Evolutionary conservation across 2,888 invertebrate species (phyloP).

Genomic region (Zygogramma bicolorata): DNA sequence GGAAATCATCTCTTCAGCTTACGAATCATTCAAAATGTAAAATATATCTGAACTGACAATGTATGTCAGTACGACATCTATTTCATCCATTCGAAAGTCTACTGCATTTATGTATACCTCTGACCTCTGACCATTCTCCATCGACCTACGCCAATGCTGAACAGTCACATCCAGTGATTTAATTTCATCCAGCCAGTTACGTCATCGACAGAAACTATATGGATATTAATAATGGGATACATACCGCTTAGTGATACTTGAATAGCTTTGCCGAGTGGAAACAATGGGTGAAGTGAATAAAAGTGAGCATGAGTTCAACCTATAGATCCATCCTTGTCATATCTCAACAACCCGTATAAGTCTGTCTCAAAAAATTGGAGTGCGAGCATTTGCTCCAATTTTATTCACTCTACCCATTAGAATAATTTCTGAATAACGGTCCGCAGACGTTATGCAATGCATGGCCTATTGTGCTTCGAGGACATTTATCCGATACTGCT

Average conservation of each 20-base stretch:
- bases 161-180: constrained; percentile 26
- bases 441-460: constrained; percentile 24
- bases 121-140: background rate
- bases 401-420: too few relatives aligned
- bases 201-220: constrained; percentile 42
- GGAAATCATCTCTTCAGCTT: too few relatives aligned
- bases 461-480: constrained; percentile 2
- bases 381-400: too few relatives aligned
- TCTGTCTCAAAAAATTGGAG: too few relatives aligned
- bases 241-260: constrained; percentile 35
- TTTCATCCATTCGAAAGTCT: background rate
- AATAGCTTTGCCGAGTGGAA: constrained; percentile 30
- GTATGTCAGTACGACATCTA: background rate
- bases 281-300: too few relatives aligned
- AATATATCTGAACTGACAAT: background rate
- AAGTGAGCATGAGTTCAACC: too few relatives aligned
- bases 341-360: too few relatives aligned
- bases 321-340: too few relatives aligned
- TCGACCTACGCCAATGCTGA: constrained; percentile 20
- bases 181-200: constrained; percentile 30
- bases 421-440: constrained; percentile 33
- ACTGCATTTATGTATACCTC: background rate
- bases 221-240: constrained; percentile 33
- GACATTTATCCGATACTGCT: background rate
- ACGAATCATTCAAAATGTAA: too few relatives aligned